Evolutionary conservation across 2,113 vertebrate genomes (phyloP).

Genomic region (Scortum barcoo): DNA sequence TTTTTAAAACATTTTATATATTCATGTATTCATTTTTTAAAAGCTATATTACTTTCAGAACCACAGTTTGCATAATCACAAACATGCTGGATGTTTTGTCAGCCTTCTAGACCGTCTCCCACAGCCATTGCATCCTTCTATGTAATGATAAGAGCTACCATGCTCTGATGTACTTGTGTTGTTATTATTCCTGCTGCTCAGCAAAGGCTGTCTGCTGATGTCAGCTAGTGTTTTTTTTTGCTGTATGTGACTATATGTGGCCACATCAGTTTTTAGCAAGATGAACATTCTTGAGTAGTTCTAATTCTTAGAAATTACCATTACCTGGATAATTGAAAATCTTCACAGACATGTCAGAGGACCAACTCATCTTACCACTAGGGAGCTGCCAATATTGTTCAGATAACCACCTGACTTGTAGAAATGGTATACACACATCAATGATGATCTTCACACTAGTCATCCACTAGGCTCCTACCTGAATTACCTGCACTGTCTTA

Average conservation of each 20-base stretch:
- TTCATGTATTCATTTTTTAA: background rate
- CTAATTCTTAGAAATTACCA: no score
- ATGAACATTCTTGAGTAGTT: background rate
- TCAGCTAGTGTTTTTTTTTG: background rate
- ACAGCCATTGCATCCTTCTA: background rate
- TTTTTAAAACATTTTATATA: background rate
- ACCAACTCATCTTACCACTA: background rate
- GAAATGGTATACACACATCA: no score
- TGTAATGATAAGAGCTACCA: no score
- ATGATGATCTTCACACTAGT: no score
- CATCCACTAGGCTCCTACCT: no score
- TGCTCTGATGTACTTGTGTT: background rate
- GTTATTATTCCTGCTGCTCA: constrained; percentile 4
- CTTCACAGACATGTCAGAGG: constrained; percentile 1
- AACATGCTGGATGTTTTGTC: background rate
- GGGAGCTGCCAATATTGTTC: background rate
- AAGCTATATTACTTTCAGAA: background rate
- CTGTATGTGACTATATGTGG: background rate
- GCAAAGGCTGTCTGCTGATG: background rate
- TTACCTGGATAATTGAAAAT: no score
- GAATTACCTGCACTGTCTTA: no score
- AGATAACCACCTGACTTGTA: no score
- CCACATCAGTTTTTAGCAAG: background rate
- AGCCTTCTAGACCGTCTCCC: background rate
- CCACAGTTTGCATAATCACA: background rate